A percentile compares a stretch with the other conserved stretches of the same genome.
These are phyloP conservation scores for Halcyon chelicuti DNA, from an alignment of 2,797 vertebrate genomes.

Conservation along the genomic window DNA sequence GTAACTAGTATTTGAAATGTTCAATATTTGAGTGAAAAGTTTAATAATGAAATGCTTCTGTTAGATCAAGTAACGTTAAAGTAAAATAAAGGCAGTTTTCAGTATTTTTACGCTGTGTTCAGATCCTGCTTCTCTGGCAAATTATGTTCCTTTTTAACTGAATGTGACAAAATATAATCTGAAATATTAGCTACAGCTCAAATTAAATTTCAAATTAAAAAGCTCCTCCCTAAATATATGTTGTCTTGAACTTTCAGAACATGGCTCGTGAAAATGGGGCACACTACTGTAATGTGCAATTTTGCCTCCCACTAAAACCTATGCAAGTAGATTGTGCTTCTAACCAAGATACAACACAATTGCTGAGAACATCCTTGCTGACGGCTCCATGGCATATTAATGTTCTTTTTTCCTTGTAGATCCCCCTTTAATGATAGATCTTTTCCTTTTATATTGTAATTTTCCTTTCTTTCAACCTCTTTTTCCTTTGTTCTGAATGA, in stretches of 20 bases:
- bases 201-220: neutral
- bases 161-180: neutral
- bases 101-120: neutral
- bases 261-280: neutral
- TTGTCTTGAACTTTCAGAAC: neutral
- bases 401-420: neutral
- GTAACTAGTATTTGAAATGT: neutral
- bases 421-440: neutral
- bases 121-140: neutral
- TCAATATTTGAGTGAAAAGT: neutral
- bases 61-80: neutral
- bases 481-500: conserved; percentile 6
- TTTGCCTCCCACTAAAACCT: conserved; percentile 1
- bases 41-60: neutral
- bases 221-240: neutral
- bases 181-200: neutral
- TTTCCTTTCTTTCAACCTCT: neutral
- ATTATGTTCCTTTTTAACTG: neutral
- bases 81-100: neutral
- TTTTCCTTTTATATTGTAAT: neutral
- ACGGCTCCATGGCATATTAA: neutral
- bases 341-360: neutral
- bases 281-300: neutral
- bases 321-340: neutral
- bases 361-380: neutral